phyloP scores from a whole-genome alignment of 2,888 invertebrate genomes.

The Troglohyphantes excavatus region DNA sequence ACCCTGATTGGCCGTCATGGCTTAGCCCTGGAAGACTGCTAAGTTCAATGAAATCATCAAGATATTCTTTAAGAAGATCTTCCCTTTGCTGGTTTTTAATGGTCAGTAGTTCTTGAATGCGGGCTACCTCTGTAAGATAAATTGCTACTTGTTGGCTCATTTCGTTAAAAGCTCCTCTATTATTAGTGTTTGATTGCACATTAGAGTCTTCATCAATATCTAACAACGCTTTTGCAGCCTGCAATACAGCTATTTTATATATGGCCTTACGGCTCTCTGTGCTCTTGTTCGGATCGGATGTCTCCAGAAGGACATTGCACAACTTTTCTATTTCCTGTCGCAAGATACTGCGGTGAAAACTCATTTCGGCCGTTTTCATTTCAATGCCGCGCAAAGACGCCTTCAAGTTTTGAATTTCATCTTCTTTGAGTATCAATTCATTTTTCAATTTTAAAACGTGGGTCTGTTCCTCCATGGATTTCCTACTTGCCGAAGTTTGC shows the following conservation, averaged over 20 bases:
- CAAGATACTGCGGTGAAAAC: conserved; percentile 49
- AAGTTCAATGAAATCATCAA: not conserved
- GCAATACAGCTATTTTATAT: conserved; percentile 59
- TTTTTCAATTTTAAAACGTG: conserved; percentile 40
- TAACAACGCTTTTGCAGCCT: conserved; percentile 53
- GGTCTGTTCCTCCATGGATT: conserved; percentile 11
- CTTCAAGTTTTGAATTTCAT: conserved; percentile 54
- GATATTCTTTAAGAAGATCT: conserved; percentile 46
- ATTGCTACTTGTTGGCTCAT: conserved; percentile 53
- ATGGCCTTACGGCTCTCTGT: conserved; percentile 46
- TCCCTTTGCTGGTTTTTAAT: conserved; percentile 61
- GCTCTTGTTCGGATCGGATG: conserved; percentile 9
- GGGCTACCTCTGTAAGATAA: conserved; percentile 64
- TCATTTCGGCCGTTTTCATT: conserved; percentile 59
- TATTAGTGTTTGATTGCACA: not conserved
- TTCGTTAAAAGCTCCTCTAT: conserved; percentile 40
- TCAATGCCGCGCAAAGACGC: conserved; percentile 56
- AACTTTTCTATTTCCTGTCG: conserved; percentile 57
- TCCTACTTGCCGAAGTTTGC: not conserved
- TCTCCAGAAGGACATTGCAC: conserved; percentile 49
- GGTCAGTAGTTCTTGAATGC: conserved; percentile 61
- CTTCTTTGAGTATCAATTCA: conserved; percentile 35
- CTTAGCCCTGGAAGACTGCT: not conserved
- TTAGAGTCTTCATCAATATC: conserved; percentile 41
- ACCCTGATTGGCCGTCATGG: not conserved